These are phyloP conservation scores for Elmis aenea DNA, from an alignment of 2,888 invertebrate genomes.

Conservation along the genomic window DNA sequence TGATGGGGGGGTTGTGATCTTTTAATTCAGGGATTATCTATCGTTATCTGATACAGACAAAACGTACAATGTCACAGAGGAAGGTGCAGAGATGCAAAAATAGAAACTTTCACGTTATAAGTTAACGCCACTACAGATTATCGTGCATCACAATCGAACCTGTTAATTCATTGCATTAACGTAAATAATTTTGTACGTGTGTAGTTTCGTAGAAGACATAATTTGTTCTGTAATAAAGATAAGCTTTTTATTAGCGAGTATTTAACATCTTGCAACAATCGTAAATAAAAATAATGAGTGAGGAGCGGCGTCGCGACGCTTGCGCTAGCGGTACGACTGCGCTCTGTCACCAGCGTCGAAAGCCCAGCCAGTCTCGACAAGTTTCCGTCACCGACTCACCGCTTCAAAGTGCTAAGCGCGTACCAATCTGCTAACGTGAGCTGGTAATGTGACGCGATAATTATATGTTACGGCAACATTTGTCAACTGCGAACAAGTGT, in stretches of 20 bases:
- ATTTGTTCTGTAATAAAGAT: too few species aligned
- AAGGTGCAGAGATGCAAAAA: too few species aligned
- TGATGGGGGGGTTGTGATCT: too few species aligned
- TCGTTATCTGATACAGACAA: too few species aligned
- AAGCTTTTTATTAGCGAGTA: constrained; percentile 35
- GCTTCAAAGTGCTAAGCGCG: constrained; percentile 15
- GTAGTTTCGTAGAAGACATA: too few species aligned
- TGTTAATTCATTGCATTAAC: too few species aligned
- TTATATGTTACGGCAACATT: constrained; percentile 10
- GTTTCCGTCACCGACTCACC: constrained; percentile 24
- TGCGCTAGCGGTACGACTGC: constrained; percentile 29
- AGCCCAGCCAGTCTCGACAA: constrained; percentile 33
- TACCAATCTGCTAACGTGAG: constrained; percentile 17
- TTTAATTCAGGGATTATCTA: too few species aligned
- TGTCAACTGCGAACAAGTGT: constrained; percentile 7
- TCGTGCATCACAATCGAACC: too few species aligned
- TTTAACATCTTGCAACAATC: constrained; percentile 39
- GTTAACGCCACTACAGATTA: too few species aligned
- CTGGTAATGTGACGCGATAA: constrained; percentile 23
- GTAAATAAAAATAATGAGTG: constrained; percentile 38
- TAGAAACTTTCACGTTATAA: too few species aligned
- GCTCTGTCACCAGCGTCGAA: constrained; percentile 30
- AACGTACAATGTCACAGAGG: too few species aligned
- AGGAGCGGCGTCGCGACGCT: constrained; percentile 34
- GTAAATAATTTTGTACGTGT: too few species aligned